Evolutionary conservation across 2,113 vertebrate genomes (phyloP).

Genomic region (Tragelaphus scriptus): DNA sequence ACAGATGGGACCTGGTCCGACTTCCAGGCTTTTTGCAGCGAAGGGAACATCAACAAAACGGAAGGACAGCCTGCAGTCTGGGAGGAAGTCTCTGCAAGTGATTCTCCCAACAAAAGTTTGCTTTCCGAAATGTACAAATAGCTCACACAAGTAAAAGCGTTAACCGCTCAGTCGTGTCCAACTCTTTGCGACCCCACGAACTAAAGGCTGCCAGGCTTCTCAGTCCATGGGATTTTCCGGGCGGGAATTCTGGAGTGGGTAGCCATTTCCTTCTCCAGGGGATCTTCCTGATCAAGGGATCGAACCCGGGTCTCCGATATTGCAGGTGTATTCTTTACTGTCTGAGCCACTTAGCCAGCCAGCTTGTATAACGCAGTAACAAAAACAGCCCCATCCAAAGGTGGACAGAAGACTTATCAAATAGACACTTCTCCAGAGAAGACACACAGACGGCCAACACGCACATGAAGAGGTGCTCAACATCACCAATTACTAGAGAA

Average conservation of each 20-base stretch:
- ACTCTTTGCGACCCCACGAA: background rate
- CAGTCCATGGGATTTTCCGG: background rate
- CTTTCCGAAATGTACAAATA: background rate
- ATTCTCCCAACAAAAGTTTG: background rate
- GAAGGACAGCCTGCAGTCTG: background rate
- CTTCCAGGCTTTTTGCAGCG: background rate
- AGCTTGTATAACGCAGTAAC: background rate
- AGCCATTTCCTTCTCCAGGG: background rate
- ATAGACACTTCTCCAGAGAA: background rate
- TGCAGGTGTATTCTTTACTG: background rate
- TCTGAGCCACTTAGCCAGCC: background rate
- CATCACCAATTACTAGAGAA: background rate
- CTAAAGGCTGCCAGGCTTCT: background rate
- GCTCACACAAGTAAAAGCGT: background rate
- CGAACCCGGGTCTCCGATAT: background rate
- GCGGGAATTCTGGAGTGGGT: background rate
- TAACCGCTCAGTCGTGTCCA: background rate
- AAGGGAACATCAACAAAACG: no score
- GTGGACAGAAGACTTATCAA: background rate
- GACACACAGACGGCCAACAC: background rate
- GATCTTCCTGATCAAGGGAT: background rate
- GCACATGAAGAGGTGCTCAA: background rate
- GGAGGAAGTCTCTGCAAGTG: background rate
- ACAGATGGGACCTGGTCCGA: background rate
- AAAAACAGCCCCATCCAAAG: background rate